These are phyloP conservation scores for Rhynchophorus ferrugineus DNA, from an alignment of 1,140 invertebrate genomes.

Conservation along the genomic window DNA sequence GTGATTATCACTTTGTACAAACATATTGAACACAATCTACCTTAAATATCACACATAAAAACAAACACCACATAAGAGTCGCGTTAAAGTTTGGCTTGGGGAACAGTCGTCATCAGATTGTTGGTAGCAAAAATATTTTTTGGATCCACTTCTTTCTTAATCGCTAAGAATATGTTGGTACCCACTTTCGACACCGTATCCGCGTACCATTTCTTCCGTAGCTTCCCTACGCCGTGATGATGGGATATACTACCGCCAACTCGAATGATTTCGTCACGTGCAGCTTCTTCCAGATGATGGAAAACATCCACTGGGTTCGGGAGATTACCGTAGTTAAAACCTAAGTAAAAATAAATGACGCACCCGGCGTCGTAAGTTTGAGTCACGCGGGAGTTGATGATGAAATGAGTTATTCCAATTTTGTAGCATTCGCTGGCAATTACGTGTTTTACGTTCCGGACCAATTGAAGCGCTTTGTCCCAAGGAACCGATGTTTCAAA, in stretches of 20 bases:
- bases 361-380: conserved; percentile 96
- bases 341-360: conserved; percentile 98
- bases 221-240: conserved; percentile 94
- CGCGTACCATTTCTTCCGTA: conserved; percentile 78
- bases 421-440: conserved; percentile 66
- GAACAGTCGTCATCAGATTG: conserved; percentile 53
- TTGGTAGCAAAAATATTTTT: conserved; percentile 87
- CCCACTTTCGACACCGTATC: conserved; percentile 69
- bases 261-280: conserved; percentile 86
- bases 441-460: conserved; percentile 81
- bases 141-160: conserved; percentile 86
- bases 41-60: not conserved
- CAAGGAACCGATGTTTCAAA: conserved; percentile 98
- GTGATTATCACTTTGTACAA: not conserved
- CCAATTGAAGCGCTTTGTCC: conserved; percentile 79
- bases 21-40: not conserved
- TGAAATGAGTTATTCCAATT: conserved; percentile 52
- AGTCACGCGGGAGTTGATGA: conserved; percentile 81
- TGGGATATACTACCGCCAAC: conserved; percentile 90
- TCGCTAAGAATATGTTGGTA: conserved; percentile 63
- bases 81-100: conserved; percentile 30
- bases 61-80: not conserved
- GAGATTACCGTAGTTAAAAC: conserved; percentile 68
- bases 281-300: conserved; percentile 73
- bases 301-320: conserved; percentile 73